A percentile compares a stretch with the other conserved stretches of the same genome.
These are phyloP conservation scores for Caenorhabditis inopinata DNA, from an alignment of 1,140 invertebrate species.

Conservation along the genomic window DNA sequence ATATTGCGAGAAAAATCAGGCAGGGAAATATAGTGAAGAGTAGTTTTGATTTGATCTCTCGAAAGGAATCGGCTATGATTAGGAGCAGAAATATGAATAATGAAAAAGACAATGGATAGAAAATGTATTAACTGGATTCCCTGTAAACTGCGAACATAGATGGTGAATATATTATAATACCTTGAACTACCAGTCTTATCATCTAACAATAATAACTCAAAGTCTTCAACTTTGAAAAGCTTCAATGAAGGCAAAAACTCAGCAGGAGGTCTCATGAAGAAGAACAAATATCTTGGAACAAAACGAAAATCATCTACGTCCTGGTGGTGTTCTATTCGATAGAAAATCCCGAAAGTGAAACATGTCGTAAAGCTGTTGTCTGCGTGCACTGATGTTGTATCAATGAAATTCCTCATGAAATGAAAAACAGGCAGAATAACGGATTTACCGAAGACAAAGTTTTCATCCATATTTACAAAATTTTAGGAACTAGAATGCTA, in stretches of 20 bases:
- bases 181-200: not conserved
- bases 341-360: slow-evolving; percentile 28
- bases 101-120: not conserved
- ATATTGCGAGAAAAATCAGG: slow-evolving; percentile 13
- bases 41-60: not conserved
- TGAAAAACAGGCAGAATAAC: too few relatives aligned
- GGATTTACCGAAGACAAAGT: too few relatives aligned
- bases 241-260: not conserved
- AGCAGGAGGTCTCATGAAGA: not conserved
- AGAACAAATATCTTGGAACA: slow-evolving; percentile 7
- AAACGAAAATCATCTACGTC: not conserved
- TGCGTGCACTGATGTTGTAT: not conserved
- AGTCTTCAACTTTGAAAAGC: not conserved
- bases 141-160: not conserved
- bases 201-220: not conserved
- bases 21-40: not conserved
- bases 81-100: too few relatives aligned
- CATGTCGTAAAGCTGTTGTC: slow-evolving; percentile 17
- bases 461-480: too few relatives aligned
- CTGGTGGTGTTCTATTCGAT: slow-evolving; percentile 18
- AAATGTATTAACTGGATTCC: not conserved
- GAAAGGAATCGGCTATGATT: not conserved
- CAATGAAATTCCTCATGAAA: not conserved
- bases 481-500: not conserved
- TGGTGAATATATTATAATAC: not conserved